Evolutionary conservation across 2,888 invertebrate genomes (phyloP), one percentile per base, ranked within the genome.

Genomic region (Drosophila subquinaria): DNA sequence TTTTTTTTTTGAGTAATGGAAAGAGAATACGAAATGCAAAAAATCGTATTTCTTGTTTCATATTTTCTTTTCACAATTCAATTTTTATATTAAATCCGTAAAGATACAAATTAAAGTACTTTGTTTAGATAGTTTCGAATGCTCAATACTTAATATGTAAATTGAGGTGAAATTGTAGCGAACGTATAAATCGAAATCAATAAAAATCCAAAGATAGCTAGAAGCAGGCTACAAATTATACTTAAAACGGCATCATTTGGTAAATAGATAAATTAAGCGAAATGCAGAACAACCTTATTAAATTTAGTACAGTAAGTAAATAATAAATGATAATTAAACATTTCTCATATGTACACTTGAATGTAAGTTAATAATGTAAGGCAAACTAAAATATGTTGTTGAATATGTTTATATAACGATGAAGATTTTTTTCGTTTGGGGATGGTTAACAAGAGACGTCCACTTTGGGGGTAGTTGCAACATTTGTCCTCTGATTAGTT

Each of bases 401-500:
- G 2, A n/a, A 36, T 20, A 23, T 36, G 51, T 51, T 15, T 9
- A 10, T 10, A 23, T n/a, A 51, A 35, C 50, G 50, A 51, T 35
- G n/a, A 9, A 2, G 13, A 10, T 36, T 20, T 51, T 3, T 17
- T 50, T 17, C n/a, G 4, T 33, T 8, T 11, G 5, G 23, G 43
- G 10, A 4, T 1, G 15, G 23, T 45, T 23, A 43, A 45, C 13
- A 23, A 23, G 11, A 1, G 27, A 5, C n/a, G n/a, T 27, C 9
- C 9, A 1, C 13, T n/a, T 27, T 43, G 43, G 11, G 20, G 43
- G 20, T 43, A 43, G 43, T 43, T 43, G 43, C 43, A 43, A 43
- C 6, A 43, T 43, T 43, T 43, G 13, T 20, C 5, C 20, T 43
- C 43, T 43, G 43, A 43, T 43, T 43, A 43, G 33, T 50, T 50